Evolutionary conservation across 2,888 invertebrate genomes (phyloP).

Genomic region (Hermaeophaga mercurialis): DNA sequence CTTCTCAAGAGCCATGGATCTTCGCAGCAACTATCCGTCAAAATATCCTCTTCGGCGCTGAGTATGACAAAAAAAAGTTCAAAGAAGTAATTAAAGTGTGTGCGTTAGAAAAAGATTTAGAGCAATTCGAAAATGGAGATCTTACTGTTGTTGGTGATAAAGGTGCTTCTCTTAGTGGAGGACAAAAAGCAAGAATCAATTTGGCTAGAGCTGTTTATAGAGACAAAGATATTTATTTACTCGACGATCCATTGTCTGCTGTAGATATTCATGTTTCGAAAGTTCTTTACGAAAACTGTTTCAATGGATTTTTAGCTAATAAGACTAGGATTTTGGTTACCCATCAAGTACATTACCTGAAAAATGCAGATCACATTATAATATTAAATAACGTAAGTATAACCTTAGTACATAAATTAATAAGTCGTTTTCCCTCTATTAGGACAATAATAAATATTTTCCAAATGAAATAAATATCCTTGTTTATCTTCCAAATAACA

Average conservation of each 20-base stretch:
- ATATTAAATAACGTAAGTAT: conserved; percentile 65
- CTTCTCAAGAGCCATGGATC: conserved; percentile 85
- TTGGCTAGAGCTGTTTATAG: conserved; percentile 70
- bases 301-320: conserved; percentile 67
- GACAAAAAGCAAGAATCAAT: conserved; percentile 78
- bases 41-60: conserved; percentile 81
- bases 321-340: conserved; percentile 80
- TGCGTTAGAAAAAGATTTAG: conserved; percentile 74
- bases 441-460: too few relatives aligned
- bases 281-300: conserved; percentile 78
- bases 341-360: conserved; percentile 82
- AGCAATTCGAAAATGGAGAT: conserved; percentile 71
- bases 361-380: conserved; percentile 68
- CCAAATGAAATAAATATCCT: too few relatives aligned
- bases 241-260: conserved; percentile 85
- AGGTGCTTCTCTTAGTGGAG: conserved; percentile 80
- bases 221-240: conserved; percentile 76
- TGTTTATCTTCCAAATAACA: too few relatives aligned
- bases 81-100: conserved; percentile 66
- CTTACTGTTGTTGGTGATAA: conserved; percentile 77
- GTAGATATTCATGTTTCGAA: conserved; percentile 82
- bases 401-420: too few relatives aligned
- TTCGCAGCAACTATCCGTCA: conserved; percentile 77
- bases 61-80: conserved; percentile 66
- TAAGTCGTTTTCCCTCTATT: too few relatives aligned